These are phyloP conservation scores for Basileuterus tristriatus DNA, from an alignment of 2,797 vertebrate species.

Conservation along the genomic window DNA sequence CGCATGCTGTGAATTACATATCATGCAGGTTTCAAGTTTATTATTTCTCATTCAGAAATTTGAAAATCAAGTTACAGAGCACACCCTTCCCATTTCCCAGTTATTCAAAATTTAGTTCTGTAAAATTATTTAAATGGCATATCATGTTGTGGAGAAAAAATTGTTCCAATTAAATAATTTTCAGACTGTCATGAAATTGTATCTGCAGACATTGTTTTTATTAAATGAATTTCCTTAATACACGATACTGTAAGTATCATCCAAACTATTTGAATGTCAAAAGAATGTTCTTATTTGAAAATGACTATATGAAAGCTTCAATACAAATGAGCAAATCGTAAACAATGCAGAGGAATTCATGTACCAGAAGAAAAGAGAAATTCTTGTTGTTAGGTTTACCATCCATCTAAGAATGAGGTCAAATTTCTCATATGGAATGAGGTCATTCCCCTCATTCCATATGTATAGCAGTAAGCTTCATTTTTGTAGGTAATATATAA, in stretches of 20 bases:
- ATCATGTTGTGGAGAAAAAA: background rate
- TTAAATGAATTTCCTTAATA: constrained; percentile 15
- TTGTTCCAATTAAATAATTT: background rate
- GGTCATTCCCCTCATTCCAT: background rate
- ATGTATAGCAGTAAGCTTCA: background rate
- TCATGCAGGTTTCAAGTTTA: background rate
- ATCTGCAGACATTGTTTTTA: background rate
- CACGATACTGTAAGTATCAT: background rate
- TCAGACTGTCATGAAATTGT: background rate
- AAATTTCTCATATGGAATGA: background rate
- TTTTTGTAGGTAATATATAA: background rate
- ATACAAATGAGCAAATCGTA: background rate
- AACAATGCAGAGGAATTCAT: background rate
- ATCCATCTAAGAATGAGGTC: background rate
- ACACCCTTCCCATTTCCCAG: background rate
- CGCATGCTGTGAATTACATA: background rate
- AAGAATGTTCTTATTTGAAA: background rate
- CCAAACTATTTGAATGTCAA: background rate
- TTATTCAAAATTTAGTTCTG: background rate
- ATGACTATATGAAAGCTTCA: background rate
- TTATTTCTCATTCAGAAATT: constrained; percentile 24
- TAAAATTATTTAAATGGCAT: background rate
- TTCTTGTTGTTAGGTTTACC: background rate
- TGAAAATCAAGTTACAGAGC: background rate
- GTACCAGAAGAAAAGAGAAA: background rate